Base-by-base conservation (phyloP, 2,113 vertebrate species). In the Numida meleagris region DNA sequence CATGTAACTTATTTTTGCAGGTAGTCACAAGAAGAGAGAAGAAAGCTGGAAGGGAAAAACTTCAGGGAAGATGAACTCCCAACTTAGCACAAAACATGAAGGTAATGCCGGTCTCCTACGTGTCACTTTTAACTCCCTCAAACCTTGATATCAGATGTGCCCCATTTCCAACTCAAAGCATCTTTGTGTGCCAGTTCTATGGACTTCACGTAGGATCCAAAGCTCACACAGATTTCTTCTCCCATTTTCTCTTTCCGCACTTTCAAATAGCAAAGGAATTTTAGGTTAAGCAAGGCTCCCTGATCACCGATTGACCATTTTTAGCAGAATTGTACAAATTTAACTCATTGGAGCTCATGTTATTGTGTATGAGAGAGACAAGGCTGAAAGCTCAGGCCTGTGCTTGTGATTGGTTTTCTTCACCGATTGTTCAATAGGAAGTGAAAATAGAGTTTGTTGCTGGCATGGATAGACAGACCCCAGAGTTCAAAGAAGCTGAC, bases 41-140 rank as follows among this genome's bases (percentile, higher is more conserved):
- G n/a, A 88, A 95, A 89, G 59, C 82, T 80, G 38, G 72, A 87
- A 88, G 36, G 66, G 62, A 38, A 33, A 92, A 78, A 15, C 45
- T 95, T 91, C 74, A 83, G 75, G 78, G 42, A 90, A 85, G 27
- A 29, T 81, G 93, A 89, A 58, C 40, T 94, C 34, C 75, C 75
- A 75, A 14, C 23, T 94, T 31, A 15, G 14, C 46, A 65, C 1
- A 6, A 93, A 91, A 76, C 53, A 51, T 5, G 25, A 82, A 91
- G 61, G 36, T 29, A 40, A 40, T 19, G 24, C 61, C 40, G 36
- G 38, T 63, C 61, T 40, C 61, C 38, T 40, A 27, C 12, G 25
- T 63, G 61, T 40, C 38, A 63, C 61, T 40, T 63, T 63, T 87
- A 82, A 29, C 65, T 66, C 63, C 36, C 48, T 87, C 67, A 91